Evolutionary conservation across 2,797 vertebrate species (phyloP).

Genomic region (Coendou prehensilis): DNA sequence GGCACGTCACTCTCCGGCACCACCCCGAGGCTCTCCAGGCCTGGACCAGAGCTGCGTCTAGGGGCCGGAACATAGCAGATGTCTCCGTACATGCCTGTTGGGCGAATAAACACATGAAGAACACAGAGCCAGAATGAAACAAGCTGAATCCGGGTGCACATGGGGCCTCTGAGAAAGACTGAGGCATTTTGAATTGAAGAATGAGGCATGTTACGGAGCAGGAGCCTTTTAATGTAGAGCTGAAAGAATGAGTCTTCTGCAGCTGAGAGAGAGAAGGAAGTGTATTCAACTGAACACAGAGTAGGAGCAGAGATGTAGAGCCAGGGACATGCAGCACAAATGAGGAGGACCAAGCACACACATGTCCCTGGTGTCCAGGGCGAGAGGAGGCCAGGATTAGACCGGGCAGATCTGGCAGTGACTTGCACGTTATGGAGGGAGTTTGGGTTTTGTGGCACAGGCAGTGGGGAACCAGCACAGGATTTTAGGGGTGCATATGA

Average conservation of each 20-base stretch:
- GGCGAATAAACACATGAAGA: background rate
- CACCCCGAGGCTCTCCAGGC: background rate
- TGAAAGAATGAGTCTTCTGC: background rate
- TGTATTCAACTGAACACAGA: background rate
- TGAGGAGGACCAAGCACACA: background rate
- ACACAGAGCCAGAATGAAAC: background rate
- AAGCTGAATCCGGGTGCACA: background rate
- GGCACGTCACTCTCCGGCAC: background rate
- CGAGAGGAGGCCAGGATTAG: background rate
- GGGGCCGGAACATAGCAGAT: background rate
- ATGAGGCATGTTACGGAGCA: background rate
- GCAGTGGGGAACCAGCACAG: background rate
- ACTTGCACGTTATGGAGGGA: rapidly evolving
- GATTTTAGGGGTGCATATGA: background rate
- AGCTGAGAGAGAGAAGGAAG: background rate
- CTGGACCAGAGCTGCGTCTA: no score
- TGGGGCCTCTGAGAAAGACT: background rate
- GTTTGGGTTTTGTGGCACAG: background rate
- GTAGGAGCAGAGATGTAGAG: background rate
- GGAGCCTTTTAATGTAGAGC: background rate
- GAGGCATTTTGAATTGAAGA: background rate
- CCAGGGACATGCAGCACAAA: background rate
- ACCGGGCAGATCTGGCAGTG: rapidly evolving
- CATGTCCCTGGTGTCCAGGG: rapidly evolving
- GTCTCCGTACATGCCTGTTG: background rate